Percentiles rank a stretch among this genome's conserved stretches.
phyloP scores from a whole-genome alignment of 2,113 vertebrate species.

The Gasterosteus aculeatus region DNA sequence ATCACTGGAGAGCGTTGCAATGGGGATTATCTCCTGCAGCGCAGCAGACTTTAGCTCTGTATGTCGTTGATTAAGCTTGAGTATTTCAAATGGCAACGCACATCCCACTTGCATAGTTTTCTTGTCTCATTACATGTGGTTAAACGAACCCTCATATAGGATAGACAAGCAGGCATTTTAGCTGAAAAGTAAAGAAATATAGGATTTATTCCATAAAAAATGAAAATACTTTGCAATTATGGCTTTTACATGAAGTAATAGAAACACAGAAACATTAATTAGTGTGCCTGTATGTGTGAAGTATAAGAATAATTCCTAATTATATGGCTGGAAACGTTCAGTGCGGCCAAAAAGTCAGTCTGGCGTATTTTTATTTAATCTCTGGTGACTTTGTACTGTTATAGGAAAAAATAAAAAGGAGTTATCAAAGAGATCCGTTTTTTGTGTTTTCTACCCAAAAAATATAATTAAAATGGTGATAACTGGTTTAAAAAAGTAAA shows the following conservation, averaged over 20 bases:
- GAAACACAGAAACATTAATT: background rate
- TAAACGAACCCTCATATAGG: conserved; percentile 24
- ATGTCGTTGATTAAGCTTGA: conserved; percentile 71
- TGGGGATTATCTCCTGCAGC: conserved; percentile 72
- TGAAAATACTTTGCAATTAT: background rate
- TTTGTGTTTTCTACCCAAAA: background rate
- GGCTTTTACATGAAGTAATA: background rate
- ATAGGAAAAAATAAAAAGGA: background rate
- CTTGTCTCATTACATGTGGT: conserved; percentile 27
- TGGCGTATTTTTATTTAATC: background rate
- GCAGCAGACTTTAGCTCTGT: conserved; percentile 66
- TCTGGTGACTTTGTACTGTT: background rate
- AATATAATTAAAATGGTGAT: background rate
- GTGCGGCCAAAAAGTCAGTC: background rate
- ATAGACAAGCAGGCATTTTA: conserved; percentile 12
- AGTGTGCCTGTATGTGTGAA: background rate
- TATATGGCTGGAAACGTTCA: background rate
- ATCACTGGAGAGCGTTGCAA: conserved; percentile 69
- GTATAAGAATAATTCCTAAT: background rate
- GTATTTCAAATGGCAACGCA: conserved; percentile 58
- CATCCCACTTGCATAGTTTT: conserved; percentile 49
- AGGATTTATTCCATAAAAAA: background rate
- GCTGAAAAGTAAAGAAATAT: conserved; percentile 7
- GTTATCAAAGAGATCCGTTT: conserved; percentile 1
- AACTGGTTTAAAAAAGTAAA: background rate